phyloP scores from a whole-genome alignment of 1,140 invertebrate genomes.

The Papilio glaucus region DNA sequence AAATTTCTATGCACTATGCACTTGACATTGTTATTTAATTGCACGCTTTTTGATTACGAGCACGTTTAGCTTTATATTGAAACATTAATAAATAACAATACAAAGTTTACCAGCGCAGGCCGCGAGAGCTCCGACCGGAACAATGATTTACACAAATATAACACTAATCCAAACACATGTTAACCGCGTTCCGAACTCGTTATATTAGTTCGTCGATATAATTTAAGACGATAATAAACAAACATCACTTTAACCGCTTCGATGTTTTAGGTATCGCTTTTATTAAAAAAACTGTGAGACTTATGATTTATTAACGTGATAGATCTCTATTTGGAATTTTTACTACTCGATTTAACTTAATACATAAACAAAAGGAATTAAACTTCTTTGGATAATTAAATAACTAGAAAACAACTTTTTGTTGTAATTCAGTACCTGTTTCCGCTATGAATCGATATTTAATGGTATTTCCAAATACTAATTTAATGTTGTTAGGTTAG shows the following conservation, averaged over 20 bases:
- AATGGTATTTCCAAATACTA: too few species aligned
- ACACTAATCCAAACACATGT: constrained; percentile 32
- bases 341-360: background rate
- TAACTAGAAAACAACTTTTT: background rate
- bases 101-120: background rate
- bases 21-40: background rate
- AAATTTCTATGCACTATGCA: background rate
- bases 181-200: constrained; percentile 28
- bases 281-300: background rate
- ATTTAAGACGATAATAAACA: constrained; percentile 37
- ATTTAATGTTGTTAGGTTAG: too few species aligned
- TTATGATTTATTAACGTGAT: constrained; percentile 27
- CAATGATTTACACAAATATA: constrained; percentile 24
- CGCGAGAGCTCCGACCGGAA: constrained; percentile 3
- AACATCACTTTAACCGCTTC: constrained; percentile 22
- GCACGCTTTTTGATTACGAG: background rate
- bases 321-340: constrained; percentile 10
- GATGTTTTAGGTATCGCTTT: constrained; percentile 15
- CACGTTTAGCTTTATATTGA: background rate
- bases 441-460: background rate
- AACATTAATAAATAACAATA: constrained; percentile 14
- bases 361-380: background rate
- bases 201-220: constrained; percentile 31
- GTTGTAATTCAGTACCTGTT: background rate
- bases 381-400: constrained; percentile 2